Evolutionary conservation across 2,888 invertebrate genomes (phyloP).

Genomic region (Cheilosia grossa): DNA sequence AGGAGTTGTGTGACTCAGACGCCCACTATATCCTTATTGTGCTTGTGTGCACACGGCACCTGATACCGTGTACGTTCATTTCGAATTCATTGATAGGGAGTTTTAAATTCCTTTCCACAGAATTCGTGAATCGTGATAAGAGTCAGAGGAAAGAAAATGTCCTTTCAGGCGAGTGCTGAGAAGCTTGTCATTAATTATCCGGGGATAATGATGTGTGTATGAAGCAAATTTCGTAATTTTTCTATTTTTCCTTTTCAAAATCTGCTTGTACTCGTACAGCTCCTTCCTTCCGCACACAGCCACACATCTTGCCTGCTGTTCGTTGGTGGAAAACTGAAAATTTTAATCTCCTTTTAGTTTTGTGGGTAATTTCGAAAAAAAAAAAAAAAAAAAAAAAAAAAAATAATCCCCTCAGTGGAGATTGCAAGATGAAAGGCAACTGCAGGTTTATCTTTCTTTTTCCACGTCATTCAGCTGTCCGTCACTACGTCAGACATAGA

Average conservation of each 20-base stretch:
- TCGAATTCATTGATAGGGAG: slow-evolving; percentile 26
- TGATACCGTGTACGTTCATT: slow-evolving; percentile 1
- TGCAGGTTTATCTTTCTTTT: slow-evolving; percentile 10
- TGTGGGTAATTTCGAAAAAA: slow-evolving; percentile 21
- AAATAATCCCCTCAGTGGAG: slow-evolving; percentile 13
- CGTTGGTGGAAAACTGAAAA: slow-evolving; percentile 1
- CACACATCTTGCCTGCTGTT: not conserved
- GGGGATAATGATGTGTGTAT: slow-evolving; percentile 8
- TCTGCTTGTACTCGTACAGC: not conserved
- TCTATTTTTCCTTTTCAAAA: not conserved
- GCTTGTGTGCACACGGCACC: slow-evolving; percentile 22
- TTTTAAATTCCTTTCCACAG: slow-evolving; percentile 20
- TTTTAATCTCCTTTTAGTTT: slow-evolving; percentile 27
- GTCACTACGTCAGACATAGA: not conserved
- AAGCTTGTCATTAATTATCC: slow-evolving; percentile 9
- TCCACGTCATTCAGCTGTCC: not conserved
- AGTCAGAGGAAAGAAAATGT: not conserved
- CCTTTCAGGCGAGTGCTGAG: not conserved
- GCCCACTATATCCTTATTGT: not conserved
- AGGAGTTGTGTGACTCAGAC: not conserved
- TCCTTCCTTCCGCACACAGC: too few species aligned
- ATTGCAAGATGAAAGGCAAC: slow-evolving; percentile 5
- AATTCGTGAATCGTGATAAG: slow-evolving; percentile 6
- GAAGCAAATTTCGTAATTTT: not conserved
- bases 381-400: too few species aligned